Evolutionary conservation across 1,140 invertebrate species (phyloP), one percentile per base, ranked within the genome.

Genomic region (Lethocerus indicus): DNA sequence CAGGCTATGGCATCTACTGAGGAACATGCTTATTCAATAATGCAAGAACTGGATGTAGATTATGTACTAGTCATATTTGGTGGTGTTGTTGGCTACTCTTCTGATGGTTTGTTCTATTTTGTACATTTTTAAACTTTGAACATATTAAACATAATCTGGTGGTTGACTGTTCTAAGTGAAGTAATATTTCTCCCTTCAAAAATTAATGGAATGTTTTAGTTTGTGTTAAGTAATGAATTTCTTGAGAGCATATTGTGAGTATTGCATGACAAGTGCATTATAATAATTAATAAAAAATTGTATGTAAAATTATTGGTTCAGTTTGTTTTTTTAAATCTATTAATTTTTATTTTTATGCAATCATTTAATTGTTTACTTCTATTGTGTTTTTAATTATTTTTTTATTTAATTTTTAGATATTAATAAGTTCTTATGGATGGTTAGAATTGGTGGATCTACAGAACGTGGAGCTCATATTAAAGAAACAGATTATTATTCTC

Each of bases 381-480:
- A 49, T 25, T 16, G 7, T 25, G n/a, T 52, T 3, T 48, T 13
- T 23, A 7, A 25, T 53, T 44, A 43, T 20, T 6, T n/a, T 21
- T 43, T 24, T 7, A 24, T 43, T 25, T 24, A 24, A 47, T 47
- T 63, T 63, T 27, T 60, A 84, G 83, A 95, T 65, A 91, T 98
- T 43, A 97, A 97, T 67, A 97, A 98, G 70, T 98, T 98, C 69
- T 71, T 98, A 55, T 98, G 93, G 93, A 98, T 98, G 93, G 93
- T 98, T 6, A 76, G 93, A 52, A 98, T 98, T 64, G 93, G 91
- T 55, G 93, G 92, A 51, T 92, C 87, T 61, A 98, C 92, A 20
- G 90, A 95, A 53, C 76, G 83, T 58, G 92, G 93, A 29, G 77
- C 78, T 40, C 89, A 96, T 62, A 97, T 98, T 58, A 87, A 90